Evolutionary conservation across 53 echinoderm and acorn worm genomes (phyloP).

Genomic region (Crossaster papposus): DNA sequence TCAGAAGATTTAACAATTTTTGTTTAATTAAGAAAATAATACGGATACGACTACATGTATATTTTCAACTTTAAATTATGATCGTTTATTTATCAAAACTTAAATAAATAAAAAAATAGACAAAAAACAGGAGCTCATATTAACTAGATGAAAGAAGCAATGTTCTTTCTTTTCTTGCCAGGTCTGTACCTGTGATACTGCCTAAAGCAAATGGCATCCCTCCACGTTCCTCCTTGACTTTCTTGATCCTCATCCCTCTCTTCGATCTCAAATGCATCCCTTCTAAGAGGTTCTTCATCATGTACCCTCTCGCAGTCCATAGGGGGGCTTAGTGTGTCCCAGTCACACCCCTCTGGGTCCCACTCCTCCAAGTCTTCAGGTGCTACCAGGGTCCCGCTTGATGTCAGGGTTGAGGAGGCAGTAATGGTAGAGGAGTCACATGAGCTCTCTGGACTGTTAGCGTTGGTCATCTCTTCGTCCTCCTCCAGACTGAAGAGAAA

Average conservation of each 20-base stretch:
- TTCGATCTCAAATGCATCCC: background rate
- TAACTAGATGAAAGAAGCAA: background rate
- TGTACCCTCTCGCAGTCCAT: constrained; percentile 13
- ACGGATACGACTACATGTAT: no score
- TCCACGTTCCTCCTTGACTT: constrained; percentile 9
- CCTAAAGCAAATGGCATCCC: constrained; percentile 52
- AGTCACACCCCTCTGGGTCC: background rate
- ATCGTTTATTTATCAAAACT: no score
- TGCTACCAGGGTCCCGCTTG: constrained; percentile 14
- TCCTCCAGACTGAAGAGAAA: constrained; percentile 22
- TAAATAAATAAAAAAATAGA: background rate
- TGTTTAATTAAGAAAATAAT: background rate
- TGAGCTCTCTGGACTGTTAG: background rate
- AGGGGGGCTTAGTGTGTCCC: background rate
- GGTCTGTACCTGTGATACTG: constrained; percentile 37
- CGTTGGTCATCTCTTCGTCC: background rate
- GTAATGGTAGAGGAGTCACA: background rate
- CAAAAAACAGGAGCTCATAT: background rate
- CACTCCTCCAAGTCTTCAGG: background rate
- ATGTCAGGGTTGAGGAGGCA: constrained; percentile 18
- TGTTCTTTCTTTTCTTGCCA: background rate
- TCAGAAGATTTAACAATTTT: background rate
- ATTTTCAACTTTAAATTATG: no score
- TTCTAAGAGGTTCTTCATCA: background rate
- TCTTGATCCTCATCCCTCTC: background rate